phyloP scores from a whole-genome alignment of 2,797 vertebrate species.

The Anisognathus igniventris region DNA sequence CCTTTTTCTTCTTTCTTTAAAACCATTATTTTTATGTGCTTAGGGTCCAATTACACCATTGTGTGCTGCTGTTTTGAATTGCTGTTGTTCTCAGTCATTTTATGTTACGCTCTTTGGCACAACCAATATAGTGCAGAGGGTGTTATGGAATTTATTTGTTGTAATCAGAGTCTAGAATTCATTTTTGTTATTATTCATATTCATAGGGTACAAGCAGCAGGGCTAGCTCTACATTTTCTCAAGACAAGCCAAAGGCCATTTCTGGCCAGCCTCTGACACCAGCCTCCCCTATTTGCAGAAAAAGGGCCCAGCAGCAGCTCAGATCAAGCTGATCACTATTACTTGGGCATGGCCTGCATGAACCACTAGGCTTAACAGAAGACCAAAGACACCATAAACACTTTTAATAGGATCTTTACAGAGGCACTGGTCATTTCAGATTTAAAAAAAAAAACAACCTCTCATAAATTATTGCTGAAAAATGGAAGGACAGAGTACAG shows the following conservation, averaged over 20 bases:
- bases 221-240: background rate
- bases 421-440: background rate
- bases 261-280: background rate
- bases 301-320: background rate
- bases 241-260: background rate
- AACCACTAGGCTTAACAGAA: background rate
- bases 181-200: conserved; percentile 45
- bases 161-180: conserved; percentile 52
- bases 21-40: conserved; percentile 34
- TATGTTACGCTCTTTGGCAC: conserved; percentile 53
- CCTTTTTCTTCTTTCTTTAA: background rate
- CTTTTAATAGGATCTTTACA: background rate
- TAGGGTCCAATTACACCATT: conserved; percentile 44
- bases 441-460: background rate
- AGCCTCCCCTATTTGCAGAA: background rate
- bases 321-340: background rate
- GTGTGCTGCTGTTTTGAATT: conserved; percentile 46
- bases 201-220: background rate
- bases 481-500: background rate
- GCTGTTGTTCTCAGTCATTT: conserved; percentile 57
- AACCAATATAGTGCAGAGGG: conserved; percentile 28
- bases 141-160: conserved; percentile 50
- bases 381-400: background rate
- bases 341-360: background rate
- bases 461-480: background rate